A percentile compares a stretch with the other conserved stretches of the same genome.
These are phyloP conservation scores for Mustela erminea DNA, from an alignment of 2,797 vertebrate species.

Conservation along the genomic window DNA sequence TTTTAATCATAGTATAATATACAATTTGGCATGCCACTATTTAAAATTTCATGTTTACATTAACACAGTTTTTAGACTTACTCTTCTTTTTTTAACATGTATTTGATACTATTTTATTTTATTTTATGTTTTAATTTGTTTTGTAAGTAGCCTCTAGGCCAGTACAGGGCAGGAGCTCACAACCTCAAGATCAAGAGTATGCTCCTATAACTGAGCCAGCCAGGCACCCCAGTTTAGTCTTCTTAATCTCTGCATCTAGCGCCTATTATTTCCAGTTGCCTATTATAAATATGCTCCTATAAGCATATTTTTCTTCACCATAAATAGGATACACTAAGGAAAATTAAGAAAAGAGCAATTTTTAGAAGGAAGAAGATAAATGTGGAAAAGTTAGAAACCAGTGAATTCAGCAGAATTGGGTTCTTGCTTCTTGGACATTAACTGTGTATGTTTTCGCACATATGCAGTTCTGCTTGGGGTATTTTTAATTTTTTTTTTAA, in stretches of 20 bases:
- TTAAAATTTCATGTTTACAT: constrained; percentile 2
- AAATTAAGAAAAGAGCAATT: background rate
- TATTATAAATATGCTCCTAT: background rate
- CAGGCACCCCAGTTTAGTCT: background rate
- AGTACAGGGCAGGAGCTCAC: background rate
- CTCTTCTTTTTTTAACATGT: background rate
- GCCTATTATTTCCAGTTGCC: background rate
- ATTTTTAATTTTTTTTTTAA: background rate
- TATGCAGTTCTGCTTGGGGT: background rate
- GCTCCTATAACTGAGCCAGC: background rate
- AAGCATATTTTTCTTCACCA: background rate
- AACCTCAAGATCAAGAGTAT: background rate
- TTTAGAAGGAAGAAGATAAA: background rate
- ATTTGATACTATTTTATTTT: background rate
- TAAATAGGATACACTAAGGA: background rate
- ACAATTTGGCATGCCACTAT: background rate
- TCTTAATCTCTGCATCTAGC: background rate
- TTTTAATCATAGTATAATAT: background rate
- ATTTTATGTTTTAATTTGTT: background rate
- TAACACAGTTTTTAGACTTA: background rate
- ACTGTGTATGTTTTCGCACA: background rate
- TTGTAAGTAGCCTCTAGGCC: background rate
- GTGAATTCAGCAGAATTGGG: background rate
- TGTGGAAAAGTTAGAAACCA: background rate
- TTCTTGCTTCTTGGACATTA: background rate